Evolutionary conservation across 2,797 vertebrate species (phyloP), one percentile per base, ranked within the genome.

Genomic region (Coranthus polyacanthus): DNA sequence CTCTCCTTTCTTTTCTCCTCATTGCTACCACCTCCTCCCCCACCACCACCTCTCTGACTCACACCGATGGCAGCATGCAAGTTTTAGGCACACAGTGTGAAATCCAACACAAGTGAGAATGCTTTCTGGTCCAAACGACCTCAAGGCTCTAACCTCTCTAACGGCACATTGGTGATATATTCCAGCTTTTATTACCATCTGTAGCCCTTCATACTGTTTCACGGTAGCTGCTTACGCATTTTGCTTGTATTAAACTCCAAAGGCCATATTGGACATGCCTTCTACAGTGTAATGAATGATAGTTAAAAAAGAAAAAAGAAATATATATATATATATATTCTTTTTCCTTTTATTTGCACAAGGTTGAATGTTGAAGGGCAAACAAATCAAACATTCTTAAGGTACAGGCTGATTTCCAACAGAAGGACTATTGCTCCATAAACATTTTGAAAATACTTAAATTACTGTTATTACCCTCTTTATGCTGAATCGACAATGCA

Each of bases 61-160:
- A 88, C 84, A 84, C 77, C 70, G 62, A 78, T 83, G 13, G 56
- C 82, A 69, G 65, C 24, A 29, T 91, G 92, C 67, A 89, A 93
- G 76, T 92, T 93, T 90, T 93, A 75, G 88, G 74, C 85, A 58
- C 81, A 57, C 67, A 75, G 87, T 92, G 93, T 88, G 92, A 94
- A 93, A 93, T 90, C 85, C 87, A 91, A 88, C 88, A 82, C 84
- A 83, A 83, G 77, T 20, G 68, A 81, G 81, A 86, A 87, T 83
- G 87, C 84, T 82, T 89, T 83, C 79, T 72, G 83, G 76, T 87
- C 81, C 73, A 71, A 82, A 88, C 88, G 83, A 91, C 90, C 88
- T 88, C 81, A 79, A 82, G 87, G 83, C 86, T 78, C 72, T 42
- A 78, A 84, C 83, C 78, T 69, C 54, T 68, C 77, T 61, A 64